Base-by-base conservation (phyloP, 2,797 vertebrate species). In the Oryzias sinensis region DNA sequence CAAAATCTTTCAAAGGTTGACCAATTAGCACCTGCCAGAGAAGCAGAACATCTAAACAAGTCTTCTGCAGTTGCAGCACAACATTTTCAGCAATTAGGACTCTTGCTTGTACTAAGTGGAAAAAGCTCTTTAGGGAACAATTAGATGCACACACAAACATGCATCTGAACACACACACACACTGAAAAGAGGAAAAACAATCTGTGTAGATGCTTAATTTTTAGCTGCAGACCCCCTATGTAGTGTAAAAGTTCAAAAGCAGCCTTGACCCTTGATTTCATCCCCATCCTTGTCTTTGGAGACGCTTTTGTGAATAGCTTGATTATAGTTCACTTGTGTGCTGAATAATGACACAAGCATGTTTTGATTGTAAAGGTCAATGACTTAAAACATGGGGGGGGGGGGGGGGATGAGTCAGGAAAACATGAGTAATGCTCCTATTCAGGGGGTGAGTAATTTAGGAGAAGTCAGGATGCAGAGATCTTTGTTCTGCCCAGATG, bases 11-110 rank as follows among this genome's bases (percentile, higher is more conserved):
- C 57, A 67, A 66, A 79, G 56, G 65, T 59, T 74, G 66, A 79
- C 87, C 78, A 84, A 81, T 89, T 89, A 86, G 59, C 70, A 81
- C 69, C 68, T 77, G 65, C 57, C 57, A 79, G 59, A 79, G 53
- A 69, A 44, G 43, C 62, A 73, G 56, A 62, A 70, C 68, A 72
- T 76, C 71, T 77, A 57, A 77, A 70, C 59, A 66, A 74, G 68
- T 49, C 50, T 37, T 76, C 49, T 66, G 65, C 66, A 42, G 14
- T 42, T 13, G 33, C 33, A 37, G 59, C 59, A 25, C 66, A 61
- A 70, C 70, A 69, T 74, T 81, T 81, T 46, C 53, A 70, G 74
- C 86, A 81, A 84, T 88, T 83, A 86, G 57, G 65, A 66, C 43
- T 77, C 37, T 33, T 68, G 61, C 50, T 72, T 72, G 48, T 51